These are phyloP conservation scores for Sweltsa coloradensis DNA, from an alignment of 1,140 invertebrate genomes.

Conservation along the genomic window DNA sequence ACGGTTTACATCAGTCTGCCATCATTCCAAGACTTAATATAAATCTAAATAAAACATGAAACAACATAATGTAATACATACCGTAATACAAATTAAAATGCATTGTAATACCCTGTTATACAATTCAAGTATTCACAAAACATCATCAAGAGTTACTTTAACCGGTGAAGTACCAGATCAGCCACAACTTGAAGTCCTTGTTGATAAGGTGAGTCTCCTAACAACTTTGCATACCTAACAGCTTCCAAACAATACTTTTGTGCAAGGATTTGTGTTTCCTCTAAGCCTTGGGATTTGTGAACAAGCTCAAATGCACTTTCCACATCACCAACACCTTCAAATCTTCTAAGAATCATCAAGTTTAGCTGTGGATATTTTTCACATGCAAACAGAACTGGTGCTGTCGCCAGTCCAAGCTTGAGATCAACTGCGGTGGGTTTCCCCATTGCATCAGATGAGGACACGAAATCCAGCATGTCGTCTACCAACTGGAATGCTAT, in stretches of 20 bases:
- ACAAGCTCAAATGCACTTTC: constrained; percentile 83
- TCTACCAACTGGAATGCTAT: constrained; percentile 97
- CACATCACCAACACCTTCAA: constrained; percentile 85
- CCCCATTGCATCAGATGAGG: constrained; percentile 79
- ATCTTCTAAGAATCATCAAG: constrained; percentile 91
- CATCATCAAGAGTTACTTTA: no score
- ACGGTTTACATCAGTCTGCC: no score
- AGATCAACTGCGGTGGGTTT: constrained; percentile 94
- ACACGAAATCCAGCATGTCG: constrained; percentile 93
- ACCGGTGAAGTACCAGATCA: constrained; percentile 75
- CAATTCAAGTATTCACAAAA: no score
- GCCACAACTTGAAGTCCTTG: constrained; percentile 66
- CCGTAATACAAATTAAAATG: no score
- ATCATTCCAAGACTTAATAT: no score
- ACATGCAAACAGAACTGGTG: constrained; percentile 84
- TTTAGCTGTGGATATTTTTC: constrained; percentile 91
- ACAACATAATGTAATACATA: no score
- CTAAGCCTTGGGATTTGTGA: constrained; percentile 80
- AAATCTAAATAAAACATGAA: no score
- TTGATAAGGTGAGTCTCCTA: constrained; percentile 73
- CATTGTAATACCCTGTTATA: no score
- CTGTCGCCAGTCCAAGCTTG: constrained; percentile 84
- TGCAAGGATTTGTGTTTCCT: constrained; percentile 86
- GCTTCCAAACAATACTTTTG: constrained; percentile 83
- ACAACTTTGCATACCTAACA: constrained; percentile 55